Base-by-base conservation (phyloP, 2,797 vertebrate genomes). In the Siniperca obscura region DNA sequence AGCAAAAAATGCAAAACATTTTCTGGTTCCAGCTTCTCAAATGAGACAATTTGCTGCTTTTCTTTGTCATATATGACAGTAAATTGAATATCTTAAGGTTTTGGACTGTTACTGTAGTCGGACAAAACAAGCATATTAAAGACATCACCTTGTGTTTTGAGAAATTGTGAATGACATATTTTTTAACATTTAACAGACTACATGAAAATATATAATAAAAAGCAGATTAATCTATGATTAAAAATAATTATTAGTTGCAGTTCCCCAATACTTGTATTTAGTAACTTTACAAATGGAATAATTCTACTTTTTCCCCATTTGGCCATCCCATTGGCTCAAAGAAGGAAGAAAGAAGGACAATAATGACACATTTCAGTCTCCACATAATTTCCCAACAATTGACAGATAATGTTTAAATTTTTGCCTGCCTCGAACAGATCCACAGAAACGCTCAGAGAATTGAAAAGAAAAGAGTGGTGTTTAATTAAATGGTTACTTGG, bases 401-500 rank as follows among this genome's bases (percentile, higher is more conserved):
- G 10, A 61, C 14, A 25, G 16, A 67, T 36, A 72, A 34, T 44
- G 9, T 68, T 67, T 57, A 70, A 9, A 34, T 30, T 21, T 61
- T 74, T 17, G 11, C 50, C 14, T 14, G 34, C 8, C n/a, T 22
- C 0, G 0, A 40, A 74, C 11, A 34, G 44, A 69, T 66, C 14
- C 52, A 27, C 53, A 38, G 16, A 48, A 46, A 74, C 1, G 2
- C 38, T 55, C n/a, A 48, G 50, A 65, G 17, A 25, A 60, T 4
- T 78, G 64, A 2, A 74, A 70, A 78, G 19, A 77, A 71, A 62
- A 70, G 17, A 36, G 25, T 4, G 56, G 4, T 2, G 0, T 78
- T 73, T 71, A 81, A 88, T 78, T 65, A 82, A 87, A 86, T 60
- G 64, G 70, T 48, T 78, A n/a, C 64, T 69, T 65, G 30, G 38